A percentile compares a stretch with the other conserved stretches of the same genome.
Conservation (phyloP, 2,797 vertebrate genomes). For the Ctenopoma kingsleyae region DNA sequence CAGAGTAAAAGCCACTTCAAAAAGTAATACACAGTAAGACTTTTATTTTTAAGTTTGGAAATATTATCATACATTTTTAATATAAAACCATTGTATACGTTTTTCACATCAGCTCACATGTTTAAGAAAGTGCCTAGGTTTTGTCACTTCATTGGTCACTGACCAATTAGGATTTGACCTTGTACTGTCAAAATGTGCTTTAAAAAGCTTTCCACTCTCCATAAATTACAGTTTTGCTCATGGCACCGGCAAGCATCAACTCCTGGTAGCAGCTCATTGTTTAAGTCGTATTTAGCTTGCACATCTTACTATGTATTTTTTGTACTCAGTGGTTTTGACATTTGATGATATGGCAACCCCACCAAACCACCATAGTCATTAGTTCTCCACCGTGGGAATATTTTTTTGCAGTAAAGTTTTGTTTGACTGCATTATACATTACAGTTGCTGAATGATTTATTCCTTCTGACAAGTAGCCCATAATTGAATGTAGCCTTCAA, state of each 20-base stretch:
- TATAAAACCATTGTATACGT: not conserved
- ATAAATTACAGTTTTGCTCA: conserved; percentile 18
- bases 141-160: conserved; percentile 23
- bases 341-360: conserved; percentile 32
- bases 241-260: not conserved
- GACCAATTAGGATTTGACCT: conserved; percentile 15
- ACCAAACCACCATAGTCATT: conserved; percentile 44
- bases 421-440: conserved; percentile 69
- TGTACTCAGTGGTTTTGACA: conserved; percentile 41
- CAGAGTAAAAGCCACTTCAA: conserved; percentile 28
- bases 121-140: not conserved
- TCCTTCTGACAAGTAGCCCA: conserved; percentile 67
- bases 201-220: conserved; percentile 10
- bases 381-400: conserved; percentile 35
- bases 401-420: conserved; percentile 59
- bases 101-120: conserved; percentile 20
- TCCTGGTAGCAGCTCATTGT: conserved; percentile 10
- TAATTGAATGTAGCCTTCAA: conserved; percentile 75
- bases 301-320: not conserved
- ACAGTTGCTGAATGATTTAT: conserved; percentile 73
- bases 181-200: conserved; percentile 15
- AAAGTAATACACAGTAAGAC: conserved; percentile 12
- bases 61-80: conserved; percentile 1
- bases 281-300: conserved; percentile 25
- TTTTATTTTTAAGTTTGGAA: conserved; percentile 16